These are phyloP conservation scores for Thymelicus acteon DNA, from an alignment of 2,888 invertebrate genomes.

Conservation along the genomic window DNA sequence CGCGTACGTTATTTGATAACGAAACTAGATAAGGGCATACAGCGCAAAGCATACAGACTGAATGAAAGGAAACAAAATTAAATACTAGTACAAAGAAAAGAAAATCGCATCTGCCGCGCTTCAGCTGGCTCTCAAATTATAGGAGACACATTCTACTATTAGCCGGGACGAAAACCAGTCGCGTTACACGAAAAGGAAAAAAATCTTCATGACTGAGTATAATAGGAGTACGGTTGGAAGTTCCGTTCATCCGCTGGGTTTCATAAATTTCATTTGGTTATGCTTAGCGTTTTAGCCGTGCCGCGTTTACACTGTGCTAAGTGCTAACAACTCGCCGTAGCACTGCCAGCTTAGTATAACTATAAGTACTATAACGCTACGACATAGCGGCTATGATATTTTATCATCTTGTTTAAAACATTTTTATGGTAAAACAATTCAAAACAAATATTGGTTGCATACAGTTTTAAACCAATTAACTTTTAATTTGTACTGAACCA, in stretches of 20 bases:
- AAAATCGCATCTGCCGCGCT: background rate
- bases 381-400: background rate
- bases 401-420: no score
- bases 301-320: background rate
- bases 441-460: no score
- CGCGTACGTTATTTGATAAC: no score
- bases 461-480: no score
- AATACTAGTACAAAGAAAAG: background rate
- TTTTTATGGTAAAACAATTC: no score
- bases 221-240: conserved; percentile 11
- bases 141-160: conserved; percentile 1
- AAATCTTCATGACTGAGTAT: conserved; percentile 25
- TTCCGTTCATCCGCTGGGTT: background rate
- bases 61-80: no score
- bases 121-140: background rate
- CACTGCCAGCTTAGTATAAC: background rate
- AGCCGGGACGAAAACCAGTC: background rate
- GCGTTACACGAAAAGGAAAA: conserved; percentile 8
- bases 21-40: no score
- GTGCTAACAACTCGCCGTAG: conserved; percentile 7
- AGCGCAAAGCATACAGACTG: no score
- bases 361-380: background rate
- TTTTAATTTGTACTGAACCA: no score
- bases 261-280: conserved; percentile 8
- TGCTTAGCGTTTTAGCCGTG: conserved; percentile 12